Conservation (phyloP, 2,113 vertebrate species). For the Nestor notabilis region DNA sequence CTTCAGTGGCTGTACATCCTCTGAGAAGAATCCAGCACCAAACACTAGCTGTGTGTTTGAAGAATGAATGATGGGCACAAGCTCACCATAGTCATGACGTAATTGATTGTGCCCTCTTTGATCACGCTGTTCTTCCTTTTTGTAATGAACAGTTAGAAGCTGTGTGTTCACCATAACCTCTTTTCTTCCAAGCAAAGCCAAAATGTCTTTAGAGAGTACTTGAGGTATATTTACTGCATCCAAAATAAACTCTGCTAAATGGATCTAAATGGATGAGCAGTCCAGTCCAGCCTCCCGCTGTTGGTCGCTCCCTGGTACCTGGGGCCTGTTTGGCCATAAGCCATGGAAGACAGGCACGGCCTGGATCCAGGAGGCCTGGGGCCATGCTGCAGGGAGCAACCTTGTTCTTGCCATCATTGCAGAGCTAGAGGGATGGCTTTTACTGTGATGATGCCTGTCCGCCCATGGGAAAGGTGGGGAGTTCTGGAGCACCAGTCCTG, state of each 20-base stretch:
- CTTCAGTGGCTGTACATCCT: neutral
- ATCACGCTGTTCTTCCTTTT: neutral
- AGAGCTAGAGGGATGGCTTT: neutral
- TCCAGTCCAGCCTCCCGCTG: neutral
- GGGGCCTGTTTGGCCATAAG: neutral
- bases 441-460: neutral
- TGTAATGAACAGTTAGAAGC: neutral
- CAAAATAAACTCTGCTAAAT: neutral
- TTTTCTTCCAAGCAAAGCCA: neutral
- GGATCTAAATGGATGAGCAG: neutral
- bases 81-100: neutral
- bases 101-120: neutral
- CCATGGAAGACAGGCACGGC: neutral
- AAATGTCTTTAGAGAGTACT: neutral
- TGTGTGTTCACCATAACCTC: neutral
- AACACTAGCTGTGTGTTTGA: neutral
- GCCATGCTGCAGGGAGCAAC: neutral
- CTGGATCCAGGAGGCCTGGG: neutral
- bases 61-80: neutral
- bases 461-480: neutral
- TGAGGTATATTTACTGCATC: neutral
- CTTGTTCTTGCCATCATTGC: rapidly evolving
- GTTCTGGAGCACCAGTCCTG: rapidly evolving
- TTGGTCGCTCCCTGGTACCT: neutral
- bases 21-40: neutral